Evolutionary conservation across 2,113 vertebrate genomes (phyloP).

Genomic region (Grammomys surdaster): DNA sequence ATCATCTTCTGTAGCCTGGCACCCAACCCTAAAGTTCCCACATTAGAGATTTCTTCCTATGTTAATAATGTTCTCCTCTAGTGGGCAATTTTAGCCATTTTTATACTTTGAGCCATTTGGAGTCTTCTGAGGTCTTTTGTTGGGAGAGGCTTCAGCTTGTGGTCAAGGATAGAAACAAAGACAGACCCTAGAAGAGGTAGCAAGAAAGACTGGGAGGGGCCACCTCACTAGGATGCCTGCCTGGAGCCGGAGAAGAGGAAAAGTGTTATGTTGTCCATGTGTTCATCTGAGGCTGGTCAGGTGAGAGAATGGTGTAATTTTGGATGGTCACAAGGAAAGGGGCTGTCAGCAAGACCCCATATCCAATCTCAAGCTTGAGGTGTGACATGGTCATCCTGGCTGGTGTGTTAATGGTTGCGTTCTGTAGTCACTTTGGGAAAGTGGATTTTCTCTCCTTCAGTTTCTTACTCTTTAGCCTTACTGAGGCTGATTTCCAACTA

Average conservation of each 20-base stretch:
- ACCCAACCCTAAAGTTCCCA: neutral
- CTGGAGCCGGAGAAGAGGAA: neutral
- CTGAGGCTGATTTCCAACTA: slow-evolving; percentile 5
- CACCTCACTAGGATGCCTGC: neutral
- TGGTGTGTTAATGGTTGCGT: neutral
- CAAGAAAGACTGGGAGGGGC: neutral
- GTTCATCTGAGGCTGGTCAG: neutral
- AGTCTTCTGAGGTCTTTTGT: neutral
- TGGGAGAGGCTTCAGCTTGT: neutral
- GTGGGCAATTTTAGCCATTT: neutral
- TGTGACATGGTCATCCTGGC: neutral
- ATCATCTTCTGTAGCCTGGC: neutral
- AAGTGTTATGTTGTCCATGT: neutral
- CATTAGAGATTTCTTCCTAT: neutral
- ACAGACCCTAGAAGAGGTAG: neutral
- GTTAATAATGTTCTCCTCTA: neutral
- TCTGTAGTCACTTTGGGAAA: neutral
- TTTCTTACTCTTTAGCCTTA: neutral
- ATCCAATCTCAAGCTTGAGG: neutral
- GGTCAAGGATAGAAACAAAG: neutral
- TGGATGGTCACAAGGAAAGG: neutral
- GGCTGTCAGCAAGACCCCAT: neutral
- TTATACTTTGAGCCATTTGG: neutral
- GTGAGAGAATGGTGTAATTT: neutral
- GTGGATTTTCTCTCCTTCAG: neutral